Evolutionary conservation across 2,113 vertebrate genomes (phyloP).

Genomic region (Calyptomena viridis): DNA sequence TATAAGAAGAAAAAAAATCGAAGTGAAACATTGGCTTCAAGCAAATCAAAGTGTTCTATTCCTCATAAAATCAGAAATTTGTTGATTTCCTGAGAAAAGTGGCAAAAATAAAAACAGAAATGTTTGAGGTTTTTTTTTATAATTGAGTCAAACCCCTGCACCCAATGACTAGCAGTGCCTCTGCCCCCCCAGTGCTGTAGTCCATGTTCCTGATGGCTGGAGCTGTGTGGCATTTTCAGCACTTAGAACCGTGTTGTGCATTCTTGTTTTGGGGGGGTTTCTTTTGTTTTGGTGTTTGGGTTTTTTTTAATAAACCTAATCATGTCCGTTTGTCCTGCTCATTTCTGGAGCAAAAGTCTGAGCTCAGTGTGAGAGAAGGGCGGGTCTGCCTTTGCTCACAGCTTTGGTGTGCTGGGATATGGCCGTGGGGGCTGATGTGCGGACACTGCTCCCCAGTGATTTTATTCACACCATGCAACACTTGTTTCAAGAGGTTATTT

Average conservation of each 20-base stretch:
- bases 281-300: background rate
- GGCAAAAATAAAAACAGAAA: background rate
- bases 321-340: background rate
- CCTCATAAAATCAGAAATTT: background rate
- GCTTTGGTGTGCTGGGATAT: background rate
- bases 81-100: background rate
- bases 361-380: background rate
- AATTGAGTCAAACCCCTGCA: background rate
- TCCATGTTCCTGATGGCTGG: background rate
- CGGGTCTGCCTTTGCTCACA: background rate
- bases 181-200: background rate
- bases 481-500: background rate
- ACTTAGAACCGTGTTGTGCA: too few relatives aligned
- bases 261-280: too few relatives aligned
- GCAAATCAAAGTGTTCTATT: background rate
- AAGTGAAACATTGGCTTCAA: background rate
- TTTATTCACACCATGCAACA: background rate
- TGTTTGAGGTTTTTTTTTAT: background rate
- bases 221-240: background rate
- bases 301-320: background rate
- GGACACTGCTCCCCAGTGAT: background rate
- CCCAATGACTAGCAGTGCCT: accelerated
- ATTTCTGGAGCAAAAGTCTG: background rate
- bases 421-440: background rate
- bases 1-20: background rate